Evolutionary conservation across 1,140 invertebrate genomes (phyloP), one percentile per base, ranked within the genome.

Genomic region (Heliothis virescens): DNA sequence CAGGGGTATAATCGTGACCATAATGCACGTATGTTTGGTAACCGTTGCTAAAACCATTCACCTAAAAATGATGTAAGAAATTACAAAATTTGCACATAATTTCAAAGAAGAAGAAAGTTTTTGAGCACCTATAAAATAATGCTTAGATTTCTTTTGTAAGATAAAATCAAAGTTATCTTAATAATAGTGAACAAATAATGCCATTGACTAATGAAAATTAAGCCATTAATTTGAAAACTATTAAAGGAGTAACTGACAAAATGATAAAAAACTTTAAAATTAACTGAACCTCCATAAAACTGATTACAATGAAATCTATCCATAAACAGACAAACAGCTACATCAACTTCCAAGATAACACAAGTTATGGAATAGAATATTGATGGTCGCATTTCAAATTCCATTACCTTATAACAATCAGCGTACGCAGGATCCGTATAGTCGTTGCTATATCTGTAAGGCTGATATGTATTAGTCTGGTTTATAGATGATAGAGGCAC

Each of bases 401-500:
- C 83, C 52, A 59, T 81, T 82, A 94, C 92, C 91, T 93, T 93
- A 85, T 93, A 92, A 78, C 90, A 93, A 76, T 94, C 93, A 53
- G 97, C 96, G 94, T 97, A 98, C 80, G 96, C 96, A 10, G 97
- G 96, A 87, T 98, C 98, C 48, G 97, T 96, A 91, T 98, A 99
- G 89, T 99, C 98, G 52, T 97, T 97, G 47, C 98, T 98, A 94
- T 98, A 98, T 90, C 98, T 95, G 92, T 97, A 98, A 65, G 92
- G 92, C 50, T 96, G 92, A 83, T 96, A 95, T 79, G 94, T 94
- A 81, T 89, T 90, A 21, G 84, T 87, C 82, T 91, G 95, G 81
- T 96, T 96, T 85, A 97, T 96, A 73, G 96, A 94, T 47, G 96
- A 95, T 83, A 98, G 95, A 77, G 96, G 96, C 3, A 98, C 97